Evolutionary conservation across 35 echinoderm and acorn worm species (phyloP), one percentile per base, ranked within the genome.

Genomic region (Heliocidaris tuberculata): DNA sequence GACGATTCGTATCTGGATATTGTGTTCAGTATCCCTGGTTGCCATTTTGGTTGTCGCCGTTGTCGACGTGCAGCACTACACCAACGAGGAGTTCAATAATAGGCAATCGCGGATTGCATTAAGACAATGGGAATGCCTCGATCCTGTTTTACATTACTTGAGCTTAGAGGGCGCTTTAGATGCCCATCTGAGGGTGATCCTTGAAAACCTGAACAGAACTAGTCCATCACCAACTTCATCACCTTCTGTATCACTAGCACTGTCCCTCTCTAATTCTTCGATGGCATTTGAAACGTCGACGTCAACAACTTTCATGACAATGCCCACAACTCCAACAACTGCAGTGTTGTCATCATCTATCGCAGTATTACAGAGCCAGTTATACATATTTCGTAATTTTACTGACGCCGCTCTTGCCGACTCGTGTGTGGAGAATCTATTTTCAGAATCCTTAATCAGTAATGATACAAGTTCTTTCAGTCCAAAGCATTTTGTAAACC

Each of bases 1-100:
- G 32, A 96, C 94, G 24, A 50, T 94, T 29, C 95, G 95, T 15
- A 54, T 94, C 21, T 60, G 95, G 94, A 29, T 96, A 7, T 86
- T 96, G 7, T 96, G 95, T 86, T 94, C 86, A 2, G 30, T 96
- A 17, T 94, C 93, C 1, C 59, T 90, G 32, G 56, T 96, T 31
- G 85, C 93, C 49, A 78, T 96, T 4, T 85, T 96, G 30, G 59
- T 94, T 27, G 86, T 93, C 6, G 85, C 95, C 21, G 85, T 94
- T 21, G 93, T 96, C 24, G 93, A 94, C 29, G 87, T 96, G 21
- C 95, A 96, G 85, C 95, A 96, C 48, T 96, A 94, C 21, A 96
- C 95, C 16, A 88, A 94, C 48, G 31, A 94, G 21, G 93, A 96
- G 24, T 96, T 94, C 56, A 88, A 30, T 16, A 50, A 32, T 3